phyloP scores from a whole-genome alignment of 1,140 invertebrate genomes.

The Samia ricini region DNA sequence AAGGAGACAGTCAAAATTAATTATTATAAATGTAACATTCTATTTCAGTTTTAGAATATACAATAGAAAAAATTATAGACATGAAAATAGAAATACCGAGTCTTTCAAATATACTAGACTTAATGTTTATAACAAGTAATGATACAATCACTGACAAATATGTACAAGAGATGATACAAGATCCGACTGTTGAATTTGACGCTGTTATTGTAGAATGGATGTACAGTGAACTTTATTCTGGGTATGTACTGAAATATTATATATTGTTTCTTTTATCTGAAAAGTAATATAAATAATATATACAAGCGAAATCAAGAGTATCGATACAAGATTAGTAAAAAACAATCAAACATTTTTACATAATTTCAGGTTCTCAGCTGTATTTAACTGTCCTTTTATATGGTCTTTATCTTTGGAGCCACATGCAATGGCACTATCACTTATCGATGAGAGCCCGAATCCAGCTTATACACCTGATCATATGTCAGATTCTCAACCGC shows the following conservation, averaged over 20 bases:
- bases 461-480: too few relatives aligned
- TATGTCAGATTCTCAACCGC: too few relatives aligned
- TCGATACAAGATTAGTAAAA: too few relatives aligned
- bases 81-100: not conserved
- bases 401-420: not conserved
- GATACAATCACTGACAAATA: not conserved
- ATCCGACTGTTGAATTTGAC: constrained; percentile 27
- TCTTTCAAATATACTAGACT: not conserved
- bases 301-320: too few relatives aligned
- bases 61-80: not conserved
- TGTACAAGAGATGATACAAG: not conserved
- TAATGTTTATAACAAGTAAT: not conserved
- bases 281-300: too few relatives aligned
- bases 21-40: not conserved
- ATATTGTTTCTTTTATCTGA: too few relatives aligned
- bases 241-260: constrained; percentile 22
- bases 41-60: not conserved
- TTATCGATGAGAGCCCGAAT: not conserved
- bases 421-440: not conserved
- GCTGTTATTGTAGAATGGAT: constrained; percentile 32
- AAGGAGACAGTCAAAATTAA: too few relatives aligned
- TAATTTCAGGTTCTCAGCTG: not conserved
- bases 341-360: too few relatives aligned
- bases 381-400: not conserved
- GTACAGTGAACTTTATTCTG: constrained; percentile 26